Evolutionary conservation across 2,113 vertebrate genomes (phyloP).

Genomic region (Epinephelus moara): DNA sequence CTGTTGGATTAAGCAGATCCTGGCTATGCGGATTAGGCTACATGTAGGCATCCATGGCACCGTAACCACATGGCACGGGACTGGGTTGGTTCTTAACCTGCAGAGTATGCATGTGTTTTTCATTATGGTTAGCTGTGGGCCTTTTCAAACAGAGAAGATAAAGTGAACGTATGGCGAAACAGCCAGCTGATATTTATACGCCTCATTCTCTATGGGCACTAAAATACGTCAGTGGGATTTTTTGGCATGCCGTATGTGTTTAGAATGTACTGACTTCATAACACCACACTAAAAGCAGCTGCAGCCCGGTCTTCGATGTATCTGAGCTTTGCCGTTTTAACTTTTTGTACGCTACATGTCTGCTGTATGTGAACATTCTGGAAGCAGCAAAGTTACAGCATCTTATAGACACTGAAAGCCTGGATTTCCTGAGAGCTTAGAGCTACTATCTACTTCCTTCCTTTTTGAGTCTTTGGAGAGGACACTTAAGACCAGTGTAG

Average conservation of each 20-base stretch:
- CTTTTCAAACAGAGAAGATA: slow-evolving; percentile 12
- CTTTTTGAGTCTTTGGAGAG: too few relatives aligned
- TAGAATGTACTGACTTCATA: neutral
- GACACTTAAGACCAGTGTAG: neutral
- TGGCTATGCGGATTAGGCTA: slow-evolving; percentile 53
- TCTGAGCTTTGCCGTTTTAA: neutral
- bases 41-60: neutral
- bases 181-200: neutral
- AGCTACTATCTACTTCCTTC: neutral
- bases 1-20: slow-evolving; percentile 61
- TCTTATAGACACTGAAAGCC: neutral
- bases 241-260: neutral
- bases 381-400: neutral
- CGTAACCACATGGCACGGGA: neutral
- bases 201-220: neutral
- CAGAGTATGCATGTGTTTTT: neutral
- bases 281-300: neutral
- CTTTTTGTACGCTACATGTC: neutral
- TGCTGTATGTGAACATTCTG: neutral
- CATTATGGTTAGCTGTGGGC: neutral
- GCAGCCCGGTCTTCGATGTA: neutral
- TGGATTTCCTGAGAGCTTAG: slow-evolving; percentile 1
- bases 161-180: neutral
- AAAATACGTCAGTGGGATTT: neutral
- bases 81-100: neutral